Conservation (phyloP, 1,140 invertebrate genomes). For the Orius insidiosus region DNA sequence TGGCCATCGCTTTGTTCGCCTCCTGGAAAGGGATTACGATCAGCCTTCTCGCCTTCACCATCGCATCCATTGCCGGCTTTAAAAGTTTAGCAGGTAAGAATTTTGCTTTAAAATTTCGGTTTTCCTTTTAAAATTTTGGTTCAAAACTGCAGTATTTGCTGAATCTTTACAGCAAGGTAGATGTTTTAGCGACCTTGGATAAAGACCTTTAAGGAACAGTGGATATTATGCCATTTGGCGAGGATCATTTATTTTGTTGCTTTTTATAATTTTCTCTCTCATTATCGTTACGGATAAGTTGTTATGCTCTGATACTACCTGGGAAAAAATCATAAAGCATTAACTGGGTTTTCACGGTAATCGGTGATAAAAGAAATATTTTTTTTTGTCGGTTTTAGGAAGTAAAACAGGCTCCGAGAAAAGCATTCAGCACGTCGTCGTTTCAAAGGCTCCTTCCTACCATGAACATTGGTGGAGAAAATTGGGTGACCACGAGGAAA, state of each 20-base stretch:
- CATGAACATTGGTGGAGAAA: slow-evolving; percentile 9
- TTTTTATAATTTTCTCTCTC: background rate
- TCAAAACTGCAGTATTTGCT: too few species aligned
- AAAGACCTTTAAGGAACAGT: too few species aligned
- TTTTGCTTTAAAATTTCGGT: background rate
- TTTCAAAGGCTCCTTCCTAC: slow-evolving; percentile 2
- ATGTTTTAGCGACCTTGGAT: background rate
- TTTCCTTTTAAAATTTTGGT: background rate
- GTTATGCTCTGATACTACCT: background rate
- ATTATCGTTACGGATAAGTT: too few species aligned
- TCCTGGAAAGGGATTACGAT: slow-evolving; percentile 22
- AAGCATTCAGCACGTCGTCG: slow-evolving; percentile 8
- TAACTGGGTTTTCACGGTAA: background rate
- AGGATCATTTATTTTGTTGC: background rate
- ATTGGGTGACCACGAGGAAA: background rate
- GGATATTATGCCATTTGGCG: too few species aligned
- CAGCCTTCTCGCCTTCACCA: slow-evolving; percentile 18
- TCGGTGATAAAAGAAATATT: background rate
- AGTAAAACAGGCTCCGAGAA: background rate
- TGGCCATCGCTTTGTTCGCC: slow-evolving; percentile 16
- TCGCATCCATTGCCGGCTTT: slow-evolving; percentile 17
- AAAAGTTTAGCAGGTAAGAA: slow-evolving; percentile 14
- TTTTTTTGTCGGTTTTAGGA: too few species aligned
- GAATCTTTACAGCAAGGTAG: background rate
- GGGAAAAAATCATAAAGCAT: background rate